phyloP scores from a whole-genome alignment of 2,113 vertebrate genomes.

The Amblyopsis rosae region DNA sequence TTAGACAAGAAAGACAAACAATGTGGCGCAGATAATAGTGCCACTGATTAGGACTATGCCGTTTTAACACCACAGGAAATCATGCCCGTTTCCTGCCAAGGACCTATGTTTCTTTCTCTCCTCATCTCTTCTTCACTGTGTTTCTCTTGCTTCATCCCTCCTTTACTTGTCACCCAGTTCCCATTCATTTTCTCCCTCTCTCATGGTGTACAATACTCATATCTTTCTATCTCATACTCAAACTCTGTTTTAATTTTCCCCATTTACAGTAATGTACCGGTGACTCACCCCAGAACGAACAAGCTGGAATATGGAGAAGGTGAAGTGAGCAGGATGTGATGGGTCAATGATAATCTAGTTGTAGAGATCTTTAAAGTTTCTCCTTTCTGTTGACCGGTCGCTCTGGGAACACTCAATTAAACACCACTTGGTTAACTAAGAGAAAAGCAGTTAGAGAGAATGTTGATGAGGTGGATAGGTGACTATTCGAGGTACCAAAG shows the following conservation, averaged over 20 bases:
- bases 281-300: too few species aligned
- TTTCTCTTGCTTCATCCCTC: background rate
- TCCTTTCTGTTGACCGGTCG: background rate
- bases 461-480: too few species aligned
- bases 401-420: background rate
- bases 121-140: background rate
- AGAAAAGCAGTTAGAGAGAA: too few species aligned
- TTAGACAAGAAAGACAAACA: conserved; percentile 52
- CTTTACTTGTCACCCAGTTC: background rate
- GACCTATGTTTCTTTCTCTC: conserved; percentile 6
- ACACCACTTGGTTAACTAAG: too few species aligned
- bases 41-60: conserved; percentile 55
- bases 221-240: background rate
- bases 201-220: background rate
- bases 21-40: conserved; percentile 45
- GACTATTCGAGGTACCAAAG: too few species aligned
- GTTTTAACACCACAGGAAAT: conserved; percentile 65
- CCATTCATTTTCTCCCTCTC: background rate
- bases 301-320: too few species aligned
- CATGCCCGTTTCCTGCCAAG: conserved; percentile 70
- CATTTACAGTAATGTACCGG: background rate
- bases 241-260: background rate
- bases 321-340: too few species aligned
- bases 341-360: too few species aligned
- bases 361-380: too few species aligned